Conservation (phyloP, 2,888 invertebrate genomes). For the Oxyteleia sp. region DNA sequence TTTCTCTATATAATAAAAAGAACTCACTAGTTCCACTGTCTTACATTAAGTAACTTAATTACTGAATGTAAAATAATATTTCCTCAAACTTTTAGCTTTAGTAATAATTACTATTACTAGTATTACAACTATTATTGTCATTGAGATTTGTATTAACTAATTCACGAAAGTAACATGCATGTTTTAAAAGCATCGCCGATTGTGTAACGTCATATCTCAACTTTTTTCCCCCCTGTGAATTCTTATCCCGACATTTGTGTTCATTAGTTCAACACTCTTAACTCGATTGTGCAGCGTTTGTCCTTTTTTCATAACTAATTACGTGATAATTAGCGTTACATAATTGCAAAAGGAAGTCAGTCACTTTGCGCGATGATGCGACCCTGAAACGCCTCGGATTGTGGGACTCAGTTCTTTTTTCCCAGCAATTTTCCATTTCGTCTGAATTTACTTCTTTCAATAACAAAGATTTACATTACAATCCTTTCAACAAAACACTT, state of each 20-base stretch:
- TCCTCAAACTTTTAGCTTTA: too few species aligned
- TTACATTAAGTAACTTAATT: too few species aligned
- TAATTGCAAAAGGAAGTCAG: constrained; percentile 44
- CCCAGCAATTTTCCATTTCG: not conserved
- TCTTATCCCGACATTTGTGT: constrained; percentile 23
- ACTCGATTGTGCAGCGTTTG: constrained; percentile 27
- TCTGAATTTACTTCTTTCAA: too few species aligned
- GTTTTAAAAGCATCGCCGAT: constrained; percentile 22
- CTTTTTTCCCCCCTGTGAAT: constrained; percentile 17
- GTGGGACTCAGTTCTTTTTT: constrained; percentile 3
- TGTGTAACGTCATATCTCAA: constrained; percentile 18
- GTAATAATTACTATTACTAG: too few species aligned
- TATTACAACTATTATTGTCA: too few species aligned
- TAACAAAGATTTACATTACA: too few species aligned
- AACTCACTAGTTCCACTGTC: too few species aligned
- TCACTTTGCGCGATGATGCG: constrained; percentile 27
- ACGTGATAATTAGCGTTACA: constrained; percentile 43
- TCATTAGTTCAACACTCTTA: constrained; percentile 39
- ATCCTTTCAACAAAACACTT: too few species aligned
- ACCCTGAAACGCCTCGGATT: constrained; percentile 30
- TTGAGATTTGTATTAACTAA: not conserved
- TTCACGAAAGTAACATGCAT: not conserved
- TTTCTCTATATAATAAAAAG: too few species aligned
- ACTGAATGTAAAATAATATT: too few species aligned
- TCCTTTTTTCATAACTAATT: constrained; percentile 49